Evolutionary conservation across 2,113 vertebrate genomes (phyloP), one percentile per base, ranked within the genome.

Genomic region (Lagopus muta): DNA sequence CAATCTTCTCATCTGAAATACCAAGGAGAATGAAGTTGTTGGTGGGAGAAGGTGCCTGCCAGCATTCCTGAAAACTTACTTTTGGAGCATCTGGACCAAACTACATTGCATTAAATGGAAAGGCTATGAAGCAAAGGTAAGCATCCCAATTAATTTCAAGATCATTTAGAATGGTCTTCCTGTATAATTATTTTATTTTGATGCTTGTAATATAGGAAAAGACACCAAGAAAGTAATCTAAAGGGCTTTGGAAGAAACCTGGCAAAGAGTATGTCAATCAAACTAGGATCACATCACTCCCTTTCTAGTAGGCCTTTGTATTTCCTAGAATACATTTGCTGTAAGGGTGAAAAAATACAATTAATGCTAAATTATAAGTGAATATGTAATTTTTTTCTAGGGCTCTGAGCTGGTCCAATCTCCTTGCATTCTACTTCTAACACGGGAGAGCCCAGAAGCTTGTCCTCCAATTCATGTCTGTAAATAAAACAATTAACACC

Each of bases 11-110:
- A 84, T 76, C 89, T 92, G 36, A 89, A 84, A 52, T 24, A 62
- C 11, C 3, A 55, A 42, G 55, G 87, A 10, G 42, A 79, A 43
- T 40, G 27, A 90, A 45, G 50, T 15, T 85, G 25, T 45, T 57
- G 43, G 24, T 54, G 30, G 24, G 32, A 8, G 48, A 82, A 85
- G 34, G 42, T n/a, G 8, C 7, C 50, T 62, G 54, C 58, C 84
- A 80, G 38, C 64, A 67, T 67, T 57, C 64, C 55, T 66, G 38
- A 36, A 87, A 70, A 57, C 30, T 55, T 91, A 52, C 30, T 55
- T 92, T 76, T 71, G 42, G 48, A 95, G 89, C 18, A 28, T 13
- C 27, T 77, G 55, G 82, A 79, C 45, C 84, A 94, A 91, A 88
- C n/a, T 38, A 66, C 1, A 1, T 64, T 65, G 66, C 77, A 65